phyloP scores from a whole-genome alignment of 2,113 vertebrate species.

The Himantopus leucocephalus region DNA sequence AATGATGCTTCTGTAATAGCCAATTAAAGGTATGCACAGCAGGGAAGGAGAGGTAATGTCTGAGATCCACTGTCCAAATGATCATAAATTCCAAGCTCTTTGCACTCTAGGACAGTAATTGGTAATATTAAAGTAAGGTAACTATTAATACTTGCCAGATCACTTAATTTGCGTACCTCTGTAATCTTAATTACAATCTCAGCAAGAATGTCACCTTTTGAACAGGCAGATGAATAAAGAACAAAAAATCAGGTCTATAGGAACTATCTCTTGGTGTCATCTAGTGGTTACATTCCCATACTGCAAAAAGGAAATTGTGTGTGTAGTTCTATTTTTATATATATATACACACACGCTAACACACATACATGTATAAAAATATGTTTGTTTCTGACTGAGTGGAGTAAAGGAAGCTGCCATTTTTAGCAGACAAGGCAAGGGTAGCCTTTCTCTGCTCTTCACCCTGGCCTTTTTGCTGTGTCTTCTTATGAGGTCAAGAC shows the following conservation, averaged over 20 bases:
- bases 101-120: conserved; percentile 66
- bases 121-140: conserved; percentile 64
- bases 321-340: background rate
- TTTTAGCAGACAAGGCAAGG: conserved; percentile 67
- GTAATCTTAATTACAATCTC: conserved; percentile 74
- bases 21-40: background rate
- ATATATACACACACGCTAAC: background rate
- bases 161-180: conserved; percentile 64
- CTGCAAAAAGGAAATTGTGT: conserved; percentile 77
- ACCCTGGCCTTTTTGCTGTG: conserved; percentile 53
- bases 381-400: conserved; percentile 60
- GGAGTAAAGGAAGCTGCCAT: conserved; percentile 63
- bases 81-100: conserved; percentile 48
- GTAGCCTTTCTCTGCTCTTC: conserved; percentile 59
- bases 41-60: conserved; percentile 17
- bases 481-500: conserved; percentile 76
- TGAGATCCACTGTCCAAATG: conserved; percentile 35
- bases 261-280: conserved; percentile 94
- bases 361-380: background rate
- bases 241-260: conserved; percentile 75
- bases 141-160: conserved; percentile 66
- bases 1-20: background rate
- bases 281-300: conserved; percentile 90
- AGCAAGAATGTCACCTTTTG: conserved; percentile 70
- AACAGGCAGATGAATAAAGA: conserved; percentile 57